These are phyloP conservation scores for Danaus plexippus DNA, from an alignment of 1,140 invertebrate genomes.

Conservation along the genomic window DNA sequence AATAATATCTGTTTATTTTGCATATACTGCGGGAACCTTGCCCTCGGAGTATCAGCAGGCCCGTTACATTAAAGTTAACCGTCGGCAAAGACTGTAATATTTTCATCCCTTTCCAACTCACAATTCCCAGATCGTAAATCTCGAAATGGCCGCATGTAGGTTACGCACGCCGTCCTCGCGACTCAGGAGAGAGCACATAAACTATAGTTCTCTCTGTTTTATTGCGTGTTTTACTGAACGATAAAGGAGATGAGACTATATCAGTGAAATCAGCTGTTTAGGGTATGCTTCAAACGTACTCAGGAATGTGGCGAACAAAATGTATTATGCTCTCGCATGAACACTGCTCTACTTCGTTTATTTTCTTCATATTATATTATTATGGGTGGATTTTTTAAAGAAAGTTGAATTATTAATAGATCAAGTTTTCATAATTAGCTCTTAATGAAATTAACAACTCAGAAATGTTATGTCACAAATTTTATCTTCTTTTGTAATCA, in stretches of 20 bases:
- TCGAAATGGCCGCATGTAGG: conserved; percentile 73
- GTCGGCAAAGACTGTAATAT: conserved; percentile 62
- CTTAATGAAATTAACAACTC: no score
- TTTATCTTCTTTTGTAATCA: no score
- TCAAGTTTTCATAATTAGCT: no score
- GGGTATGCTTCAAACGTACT: conserved; percentile 69
- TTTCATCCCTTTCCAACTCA: conserved; percentile 68
- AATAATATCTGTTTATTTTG: conserved; percentile 23
- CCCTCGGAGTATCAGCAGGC: conserved; percentile 48
- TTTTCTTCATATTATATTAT: conserved; percentile 14
- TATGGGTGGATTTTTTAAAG: background rate
- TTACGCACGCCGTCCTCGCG: conserved; percentile 66
- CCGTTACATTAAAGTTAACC: conserved; percentile 47
- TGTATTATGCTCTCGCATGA: conserved; percentile 40
- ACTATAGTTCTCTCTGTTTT: conserved; percentile 71
- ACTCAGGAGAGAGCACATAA: conserved; percentile 60
- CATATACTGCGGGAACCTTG: conserved; percentile 48
- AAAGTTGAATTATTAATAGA: no score
- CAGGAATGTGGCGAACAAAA: conserved; percentile 68
- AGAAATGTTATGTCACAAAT: no score
- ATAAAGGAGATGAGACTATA: conserved; percentile 68
- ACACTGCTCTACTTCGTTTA: conserved; percentile 51
- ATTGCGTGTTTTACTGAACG: conserved; percentile 62
- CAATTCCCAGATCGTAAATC: conserved; percentile 74
- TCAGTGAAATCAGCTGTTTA: conserved; percentile 69